These are phyloP conservation scores for Pangasius larnaudii DNA, from an alignment of 2,797 vertebrate genomes.

Conservation along the genomic window DNA sequence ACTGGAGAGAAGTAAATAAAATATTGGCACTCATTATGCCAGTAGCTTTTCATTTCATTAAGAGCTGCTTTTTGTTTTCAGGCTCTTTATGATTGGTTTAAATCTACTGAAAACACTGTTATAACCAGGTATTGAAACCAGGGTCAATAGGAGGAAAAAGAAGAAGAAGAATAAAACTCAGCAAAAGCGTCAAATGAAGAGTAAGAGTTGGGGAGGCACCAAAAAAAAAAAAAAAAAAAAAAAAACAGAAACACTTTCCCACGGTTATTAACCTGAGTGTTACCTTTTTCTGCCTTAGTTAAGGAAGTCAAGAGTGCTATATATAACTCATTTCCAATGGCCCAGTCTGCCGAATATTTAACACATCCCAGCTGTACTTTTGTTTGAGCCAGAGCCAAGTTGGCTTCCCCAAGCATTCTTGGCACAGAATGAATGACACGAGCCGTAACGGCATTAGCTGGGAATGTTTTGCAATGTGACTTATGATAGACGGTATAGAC, in stretches of 20 bases:
- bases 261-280: slow-evolving; percentile 88
- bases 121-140: background rate
- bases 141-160: background rate
- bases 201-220: background rate
- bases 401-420: slow-evolving; percentile 80
- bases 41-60: background rate
- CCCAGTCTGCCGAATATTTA: slow-evolving; percentile 99
- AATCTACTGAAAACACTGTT: background rate
- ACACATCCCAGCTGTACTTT: slow-evolving; percentile 99
- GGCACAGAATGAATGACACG: slow-evolving; percentile 98
- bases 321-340: slow-evolving; percentile 95
- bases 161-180: background rate
- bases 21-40: background rate
- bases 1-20: background rate
- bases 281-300: slow-evolving; percentile 91
- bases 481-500: slow-evolving; percentile 10
- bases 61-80: background rate
- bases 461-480: slow-evolving; percentile 54
- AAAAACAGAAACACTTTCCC: slow-evolving; percentile 74
- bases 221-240: slow-evolving; percentile 24
- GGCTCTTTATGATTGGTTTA: background rate
- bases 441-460: slow-evolving; percentile 78
- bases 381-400: slow-evolving; percentile 94
- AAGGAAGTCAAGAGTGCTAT: slow-evolving; percentile 93
- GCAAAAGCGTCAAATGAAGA: background rate